A percentile compares a stretch with the other conserved stretches of the same genome.
phyloP scores from a whole-genome alignment of 2,113 vertebrate genomes.

The Eleginops maclovinus region DNA sequence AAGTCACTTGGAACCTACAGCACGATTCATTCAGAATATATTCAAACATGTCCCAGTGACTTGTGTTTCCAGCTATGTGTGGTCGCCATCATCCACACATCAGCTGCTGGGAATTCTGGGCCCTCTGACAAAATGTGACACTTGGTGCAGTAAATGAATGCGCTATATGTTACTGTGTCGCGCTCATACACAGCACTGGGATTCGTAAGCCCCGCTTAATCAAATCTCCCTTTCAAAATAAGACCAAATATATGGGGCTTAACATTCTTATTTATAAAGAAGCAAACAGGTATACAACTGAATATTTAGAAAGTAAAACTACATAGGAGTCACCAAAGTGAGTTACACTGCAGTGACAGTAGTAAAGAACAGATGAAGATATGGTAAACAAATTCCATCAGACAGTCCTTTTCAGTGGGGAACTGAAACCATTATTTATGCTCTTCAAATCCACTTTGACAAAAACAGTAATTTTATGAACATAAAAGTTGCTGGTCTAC shows the following conservation, averaged over 20 bases:
- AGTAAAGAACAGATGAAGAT: too few species aligned
- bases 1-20: slow-evolving; percentile 27
- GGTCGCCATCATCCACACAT: slow-evolving; percentile 48
- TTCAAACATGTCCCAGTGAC: slow-evolving; percentile 47
- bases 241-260: background rate
- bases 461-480: too few species aligned
- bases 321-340: too few species aligned
- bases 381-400: too few species aligned
- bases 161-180: slow-evolving; percentile 7
- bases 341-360: too few species aligned
- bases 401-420: too few species aligned
- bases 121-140: slow-evolving; percentile 62
- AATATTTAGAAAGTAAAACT: slow-evolving; percentile 22
- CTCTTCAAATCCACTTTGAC: too few species aligned
- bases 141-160: slow-evolving; percentile 45
- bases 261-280: background rate
- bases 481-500: too few species aligned
- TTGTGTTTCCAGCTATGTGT: slow-evolving; percentile 62
- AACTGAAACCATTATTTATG: too few species aligned
- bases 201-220: background rate
- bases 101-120: slow-evolving; percentile 66
- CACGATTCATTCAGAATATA: slow-evolving; percentile 28
- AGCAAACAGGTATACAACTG: background rate
- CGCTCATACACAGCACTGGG: background rate
- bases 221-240: too few species aligned